A percentile compares a stretch with the other conserved stretches of the same genome.
Conservation (phyloP, 2,113 vertebrate species). For the Cyprinus carpio region DNA sequence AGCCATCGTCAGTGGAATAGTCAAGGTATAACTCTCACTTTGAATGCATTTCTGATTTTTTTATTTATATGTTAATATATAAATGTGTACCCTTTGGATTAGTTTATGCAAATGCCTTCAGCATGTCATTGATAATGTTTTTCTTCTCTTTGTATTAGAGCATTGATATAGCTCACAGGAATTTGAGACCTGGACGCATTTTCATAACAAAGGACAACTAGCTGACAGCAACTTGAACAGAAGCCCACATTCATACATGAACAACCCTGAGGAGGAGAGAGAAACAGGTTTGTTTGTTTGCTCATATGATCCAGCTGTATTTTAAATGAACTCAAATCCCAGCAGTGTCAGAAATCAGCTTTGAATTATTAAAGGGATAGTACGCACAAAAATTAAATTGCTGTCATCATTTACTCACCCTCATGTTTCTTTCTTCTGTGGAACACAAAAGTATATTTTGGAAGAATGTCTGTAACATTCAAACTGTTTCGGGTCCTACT, state of each 20-base stretch:
- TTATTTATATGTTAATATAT: neutral
- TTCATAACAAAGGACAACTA: slow-evolving; percentile 82
- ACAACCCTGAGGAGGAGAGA: slow-evolving; percentile 83
- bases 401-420: neutral
- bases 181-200: slow-evolving; percentile 82
- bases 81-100: neutral
- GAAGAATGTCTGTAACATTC: neutral
- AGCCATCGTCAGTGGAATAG: slow-evolving; percentile 84
- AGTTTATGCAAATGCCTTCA: neutral
- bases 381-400: no score
- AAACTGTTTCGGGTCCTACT: no score
- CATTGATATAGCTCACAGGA: slow-evolving; percentile 86
- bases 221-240: slow-evolving; percentile 85
- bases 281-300: slow-evolving; percentile 74
- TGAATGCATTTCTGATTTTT: neutral
- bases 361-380: neutral
- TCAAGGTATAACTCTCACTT: slow-evolving; percentile 77
- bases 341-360: neutral
- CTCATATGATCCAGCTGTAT: neutral
- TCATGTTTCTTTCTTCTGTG: neutral
- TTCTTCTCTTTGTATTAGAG: slow-evolving; percentile 72
- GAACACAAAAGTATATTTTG: neutral
- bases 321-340: neutral
- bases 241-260: slow-evolving; percentile 89
- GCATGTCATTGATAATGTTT: neutral